Conservation (phyloP, 1,140 invertebrate genomes). For the Paracyclopina nana region DNA sequence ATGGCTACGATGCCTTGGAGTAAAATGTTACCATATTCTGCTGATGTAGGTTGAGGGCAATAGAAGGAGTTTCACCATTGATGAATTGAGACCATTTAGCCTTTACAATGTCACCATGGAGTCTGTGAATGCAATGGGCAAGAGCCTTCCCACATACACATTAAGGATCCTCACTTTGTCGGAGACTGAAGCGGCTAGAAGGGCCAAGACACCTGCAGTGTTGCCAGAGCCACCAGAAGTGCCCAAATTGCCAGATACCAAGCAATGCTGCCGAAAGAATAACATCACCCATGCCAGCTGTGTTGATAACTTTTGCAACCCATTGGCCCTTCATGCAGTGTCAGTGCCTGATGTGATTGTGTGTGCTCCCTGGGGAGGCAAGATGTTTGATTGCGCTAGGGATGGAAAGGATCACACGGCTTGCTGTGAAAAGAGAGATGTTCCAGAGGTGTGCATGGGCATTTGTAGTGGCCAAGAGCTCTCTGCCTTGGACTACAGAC, state of each 20-base stretch:
- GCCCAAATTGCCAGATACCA: slow-evolving; percentile 45
- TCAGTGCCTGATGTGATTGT: slow-evolving; percentile 55
- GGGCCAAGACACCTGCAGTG: too few relatives aligned
- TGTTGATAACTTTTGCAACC: slow-evolving; percentile 53
- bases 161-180: too few relatives aligned
- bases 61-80: too few relatives aligned
- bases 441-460: slow-evolving; percentile 47
- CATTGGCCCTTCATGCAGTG: slow-evolving; percentile 36
- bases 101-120: slow-evolving; percentile 58
- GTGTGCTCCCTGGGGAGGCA: slow-evolving; percentile 56
- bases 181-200: too few relatives aligned
- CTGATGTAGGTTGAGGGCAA: too few relatives aligned
- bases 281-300: slow-evolving; percentile 50
- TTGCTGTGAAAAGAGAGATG: slow-evolving; percentile 47
- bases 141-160: slow-evolving; percentile 45
- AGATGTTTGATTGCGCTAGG: slow-evolving; percentile 52
- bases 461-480: slow-evolving; percentile 55
- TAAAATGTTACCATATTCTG: too few relatives aligned
- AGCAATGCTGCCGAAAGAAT: slow-evolving; percentile 42
- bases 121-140: slow-evolving; percentile 46
- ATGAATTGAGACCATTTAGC: slow-evolving; percentile 43
- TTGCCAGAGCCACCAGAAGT: too few relatives aligned
- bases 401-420: slow-evolving; percentile 57
- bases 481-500: slow-evolving; percentile 50
- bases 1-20: too few relatives aligned